Evolutionary conservation across 1,140 invertebrate genomes (phyloP), one percentile per base, ranked within the genome.

Genomic region (Ericerus pela): DNA sequence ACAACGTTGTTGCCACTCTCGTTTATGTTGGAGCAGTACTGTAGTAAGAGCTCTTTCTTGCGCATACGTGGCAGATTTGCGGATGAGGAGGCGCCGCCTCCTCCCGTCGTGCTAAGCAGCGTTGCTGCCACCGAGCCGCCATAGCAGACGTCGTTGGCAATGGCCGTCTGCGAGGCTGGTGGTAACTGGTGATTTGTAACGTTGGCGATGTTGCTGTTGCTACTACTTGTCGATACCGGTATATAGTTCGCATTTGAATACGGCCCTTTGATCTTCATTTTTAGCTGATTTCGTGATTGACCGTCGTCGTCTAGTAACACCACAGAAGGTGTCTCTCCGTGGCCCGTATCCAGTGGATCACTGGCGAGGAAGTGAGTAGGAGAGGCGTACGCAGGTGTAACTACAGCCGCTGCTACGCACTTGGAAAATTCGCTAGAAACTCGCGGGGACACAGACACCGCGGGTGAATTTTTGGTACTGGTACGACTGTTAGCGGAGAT

Each of bases 201-300:
- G 36, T 5, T 38, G 4, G 4, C 36, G 36, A 18, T n/a, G n/a
- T 18, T 5, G 14, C 36, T 14, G 71, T 65, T 11, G 72, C 67
- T 4, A 70, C 69, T n/a, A n/a, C n/a, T n/a, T 54, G 70, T 69
- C 1, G 78, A 69, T 4, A 72, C 66, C 1, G 72, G 68, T 2
- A 71, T 69, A 61, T 86, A 86, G 63, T 85, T 85, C 0, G 82
- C 81, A 62, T 84, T 81, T 51, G 82, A 68, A 63, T 89, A 85
- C 0, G 88, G 87, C 11, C 87, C 88, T 68, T 91, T 91, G 58
- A 91, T 91, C 69, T 92, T 92, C 0, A 92, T 81, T 67, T 91
- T 91, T 1, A 91, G 66, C 63, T 88, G 86, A 70, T 88, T 89
- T 16, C 85, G 71, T 0, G 84, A 81, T 66, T 84, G 85, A 10